Conservation (phyloP, 2,888 invertebrate species). For the Amorpha juglandis region DNA sequence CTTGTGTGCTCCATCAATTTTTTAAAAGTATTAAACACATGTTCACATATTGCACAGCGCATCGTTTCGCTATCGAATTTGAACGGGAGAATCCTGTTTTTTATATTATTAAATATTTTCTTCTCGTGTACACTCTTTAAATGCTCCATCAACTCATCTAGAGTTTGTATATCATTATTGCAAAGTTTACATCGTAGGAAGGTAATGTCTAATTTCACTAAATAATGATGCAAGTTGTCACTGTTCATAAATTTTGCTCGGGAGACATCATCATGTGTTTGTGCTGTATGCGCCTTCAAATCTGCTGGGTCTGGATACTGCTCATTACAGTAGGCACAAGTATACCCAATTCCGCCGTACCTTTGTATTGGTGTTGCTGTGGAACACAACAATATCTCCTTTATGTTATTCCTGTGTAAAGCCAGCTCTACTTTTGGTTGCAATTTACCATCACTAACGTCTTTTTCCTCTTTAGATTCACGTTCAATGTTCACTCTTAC, state of each 20-base stretch:
- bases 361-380: conserved; percentile 40
- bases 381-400: conserved; percentile 31
- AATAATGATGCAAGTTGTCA: conserved; percentile 9
- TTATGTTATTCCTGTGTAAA: conserved; percentile 27
- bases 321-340: conserved; percentile 38
- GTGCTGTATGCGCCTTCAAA: conserved; percentile 37
- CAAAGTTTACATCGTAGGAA: conserved; percentile 36
- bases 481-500: conserved; percentile 15
- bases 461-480: neutral
- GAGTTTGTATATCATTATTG: conserved; percentile 17
- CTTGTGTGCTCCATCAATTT: conserved; percentile 52
- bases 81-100: conserved; percentile 49
- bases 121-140: conserved; percentile 34
- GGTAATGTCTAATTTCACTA: conserved; percentile 33
- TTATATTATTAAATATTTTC: conserved; percentile 33
- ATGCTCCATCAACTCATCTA: conserved; percentile 34
- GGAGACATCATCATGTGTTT: conserved; percentile 32
- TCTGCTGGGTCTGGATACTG: conserved; percentile 31
- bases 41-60: conserved; percentile 46
- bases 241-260: conserved; percentile 26
- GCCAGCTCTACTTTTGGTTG: conserved; percentile 25
- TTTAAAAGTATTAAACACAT: conserved; percentile 47
- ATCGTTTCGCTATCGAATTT: conserved; percentile 44
- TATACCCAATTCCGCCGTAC: conserved; percentile 33
- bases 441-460: neutral